Conservation (phyloP, 1,140 invertebrate species). For the Hylaeus volcanicus region DNA sequence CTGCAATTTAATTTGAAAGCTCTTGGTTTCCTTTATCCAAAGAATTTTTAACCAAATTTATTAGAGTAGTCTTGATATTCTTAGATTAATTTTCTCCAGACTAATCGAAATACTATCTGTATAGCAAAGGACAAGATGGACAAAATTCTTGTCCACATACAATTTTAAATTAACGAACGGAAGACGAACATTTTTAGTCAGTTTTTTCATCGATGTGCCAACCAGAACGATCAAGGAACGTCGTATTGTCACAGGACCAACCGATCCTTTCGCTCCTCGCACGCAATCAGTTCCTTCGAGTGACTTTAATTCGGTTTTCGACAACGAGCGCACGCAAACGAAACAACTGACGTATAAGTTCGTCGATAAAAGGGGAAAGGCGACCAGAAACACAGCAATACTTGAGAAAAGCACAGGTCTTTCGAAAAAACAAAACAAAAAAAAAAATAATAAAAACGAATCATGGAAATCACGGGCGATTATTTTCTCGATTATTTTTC, state of each 20-base stretch:
- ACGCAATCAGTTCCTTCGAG: slow-evolving; percentile 40
- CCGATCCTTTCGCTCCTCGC: slow-evolving; percentile 29
- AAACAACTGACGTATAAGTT: neutral
- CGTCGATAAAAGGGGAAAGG: no score
- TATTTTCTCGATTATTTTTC: no score
- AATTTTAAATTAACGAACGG: no score
- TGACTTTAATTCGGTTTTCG: slow-evolving; percentile 36
- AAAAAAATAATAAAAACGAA: no score
- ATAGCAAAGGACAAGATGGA: no score
- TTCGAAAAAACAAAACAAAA: neutral
- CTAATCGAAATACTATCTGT: no score
- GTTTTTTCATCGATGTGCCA: slow-evolving; percentile 3
- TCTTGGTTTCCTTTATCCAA: neutral
- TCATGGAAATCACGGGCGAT: no score
- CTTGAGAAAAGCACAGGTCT: slow-evolving; percentile 2
- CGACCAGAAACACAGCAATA: neutral
- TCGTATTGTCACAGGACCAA: neutral
- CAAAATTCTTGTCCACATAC: no score
- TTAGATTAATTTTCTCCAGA: no score
- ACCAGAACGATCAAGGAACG: neutral
- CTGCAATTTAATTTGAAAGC: no score
- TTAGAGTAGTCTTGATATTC: no score
- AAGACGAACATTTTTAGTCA: no score
- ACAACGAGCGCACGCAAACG: neutral
- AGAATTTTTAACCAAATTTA: neutral